Evolutionary conservation across 2,888 invertebrate genomes (phyloP).

Genomic region (Nysson spinosus): DNA sequence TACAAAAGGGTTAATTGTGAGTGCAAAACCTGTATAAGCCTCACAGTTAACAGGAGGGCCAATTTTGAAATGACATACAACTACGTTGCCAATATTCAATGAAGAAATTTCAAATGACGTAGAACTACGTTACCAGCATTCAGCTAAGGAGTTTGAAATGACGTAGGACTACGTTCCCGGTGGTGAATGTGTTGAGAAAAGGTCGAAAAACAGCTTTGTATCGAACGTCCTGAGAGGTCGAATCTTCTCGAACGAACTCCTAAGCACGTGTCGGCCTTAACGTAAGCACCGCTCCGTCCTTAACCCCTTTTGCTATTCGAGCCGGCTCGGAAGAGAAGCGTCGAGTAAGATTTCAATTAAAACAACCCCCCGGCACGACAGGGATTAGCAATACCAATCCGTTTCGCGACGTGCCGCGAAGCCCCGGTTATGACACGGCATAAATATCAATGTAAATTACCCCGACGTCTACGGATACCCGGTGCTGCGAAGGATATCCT

Average conservation of each 20-base stretch:
- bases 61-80: no score
- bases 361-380: slow-evolving; percentile 73
- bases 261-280: slow-evolving; percentile 56
- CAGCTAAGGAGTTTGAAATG: no score
- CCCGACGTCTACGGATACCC: slow-evolving; percentile 45
- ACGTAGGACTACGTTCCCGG: no score
- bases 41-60: no score
- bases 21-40: no score
- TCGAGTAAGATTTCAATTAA: slow-evolving; percentile 77
- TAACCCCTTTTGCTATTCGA: slow-evolving; percentile 43
- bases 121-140: no score
- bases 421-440: slow-evolving; percentile 76
- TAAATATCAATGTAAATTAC: slow-evolving; percentile 78
- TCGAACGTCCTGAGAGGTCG: no score
- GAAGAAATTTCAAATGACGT: no score
- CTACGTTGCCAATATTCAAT: no score
- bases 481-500: slow-evolving; percentile 35
- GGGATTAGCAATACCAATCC: slow-evolving; percentile 77
- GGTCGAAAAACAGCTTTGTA: no score
- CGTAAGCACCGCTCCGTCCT: slow-evolving; percentile 54
- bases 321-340: slow-evolving; percentile 19
- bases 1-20: no score
- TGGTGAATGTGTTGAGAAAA: no score
- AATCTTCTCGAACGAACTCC: not conserved
- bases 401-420: slow-evolving; percentile 54